phyloP scores from a whole-genome alignment of 2,888 invertebrate species.

The Aphelenchoides bicaudatus region DNA sequence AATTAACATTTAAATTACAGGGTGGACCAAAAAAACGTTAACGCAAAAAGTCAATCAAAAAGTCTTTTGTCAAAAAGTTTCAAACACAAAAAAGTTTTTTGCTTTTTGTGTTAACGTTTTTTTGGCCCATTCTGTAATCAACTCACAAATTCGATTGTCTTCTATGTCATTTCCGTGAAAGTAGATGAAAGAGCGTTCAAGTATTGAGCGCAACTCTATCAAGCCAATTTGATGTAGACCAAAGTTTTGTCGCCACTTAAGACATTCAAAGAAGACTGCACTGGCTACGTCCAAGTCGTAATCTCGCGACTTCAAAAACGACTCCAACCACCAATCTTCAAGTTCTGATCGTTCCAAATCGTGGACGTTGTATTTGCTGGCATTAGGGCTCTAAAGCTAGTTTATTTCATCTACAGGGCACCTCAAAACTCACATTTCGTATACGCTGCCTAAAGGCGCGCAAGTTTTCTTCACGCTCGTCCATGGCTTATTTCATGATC shows the following conservation, averaged over 20 bases:
- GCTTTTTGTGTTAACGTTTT: not conserved
- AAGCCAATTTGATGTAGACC: constrained; percentile 47
- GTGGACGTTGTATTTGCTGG: constrained; percentile 22
- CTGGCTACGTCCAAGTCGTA: constrained; percentile 49
- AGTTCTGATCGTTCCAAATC: constrained; percentile 38
- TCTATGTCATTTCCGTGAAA: constrained; percentile 46
- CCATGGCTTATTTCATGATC: no score
- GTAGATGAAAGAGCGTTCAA: constrained; percentile 47
- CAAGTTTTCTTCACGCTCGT: not conserved
- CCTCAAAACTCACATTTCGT: constrained; percentile 1
- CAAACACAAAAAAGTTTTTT: constrained; percentile 4
- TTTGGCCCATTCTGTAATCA: not conserved
- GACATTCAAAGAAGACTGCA: constrained; percentile 47
- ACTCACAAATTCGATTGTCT: constrained; percentile 42
- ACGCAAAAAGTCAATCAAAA: no score
- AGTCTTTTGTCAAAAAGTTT: no score
- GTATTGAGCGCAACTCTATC: constrained; percentile 38
- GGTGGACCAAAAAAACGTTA: no score
- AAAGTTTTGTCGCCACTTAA: constrained; percentile 48
- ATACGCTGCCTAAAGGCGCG: not conserved
- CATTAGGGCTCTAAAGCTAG: constrained; percentile 8
- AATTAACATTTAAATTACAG: not conserved
- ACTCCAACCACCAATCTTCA: constrained; percentile 46
- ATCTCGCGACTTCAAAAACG: constrained; percentile 37
- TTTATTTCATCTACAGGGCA: not conserved